phyloP scores from a whole-genome alignment of 2,888 invertebrate genomes.

The Eucriotettix oculatus region DNA sequence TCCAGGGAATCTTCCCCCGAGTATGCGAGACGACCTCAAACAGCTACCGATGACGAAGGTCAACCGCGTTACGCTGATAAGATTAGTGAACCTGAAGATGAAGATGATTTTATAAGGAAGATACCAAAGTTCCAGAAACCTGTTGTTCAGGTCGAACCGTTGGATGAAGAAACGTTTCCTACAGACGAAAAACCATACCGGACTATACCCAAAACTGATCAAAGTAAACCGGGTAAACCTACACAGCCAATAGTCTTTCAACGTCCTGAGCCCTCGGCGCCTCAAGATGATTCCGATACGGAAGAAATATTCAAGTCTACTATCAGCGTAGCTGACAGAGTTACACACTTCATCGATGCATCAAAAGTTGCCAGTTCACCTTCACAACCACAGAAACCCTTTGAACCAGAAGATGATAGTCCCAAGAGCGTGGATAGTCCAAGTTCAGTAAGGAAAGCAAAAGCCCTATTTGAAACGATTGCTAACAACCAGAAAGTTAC shows the following conservation, averaged over 20 bases:
- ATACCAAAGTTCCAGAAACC: constrained; percentile 8
- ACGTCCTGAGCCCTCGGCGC: neutral
- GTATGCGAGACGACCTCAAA: constrained; percentile 43
- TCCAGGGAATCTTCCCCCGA: constrained; percentile 61
- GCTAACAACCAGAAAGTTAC: constrained; percentile 20
- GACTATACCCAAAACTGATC: neutral
- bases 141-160: constrained; percentile 6
- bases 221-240: neutral
- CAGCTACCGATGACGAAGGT: constrained; percentile 36
- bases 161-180: constrained; percentile 7
- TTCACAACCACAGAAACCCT: neutral
- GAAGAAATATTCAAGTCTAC: constrained; percentile 10
- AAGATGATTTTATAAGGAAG: constrained; percentile 15
- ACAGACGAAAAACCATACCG: neutral
- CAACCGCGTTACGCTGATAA: constrained; percentile 56
- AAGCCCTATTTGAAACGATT: constrained; percentile 51
- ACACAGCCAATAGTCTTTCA: neutral
- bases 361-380: constrained; percentile 8
- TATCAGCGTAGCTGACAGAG: constrained; percentile 39
- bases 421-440: constrained; percentile 15
- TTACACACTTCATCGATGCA: constrained; percentile 31
- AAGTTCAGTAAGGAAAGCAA: constrained; percentile 48
- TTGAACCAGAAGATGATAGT: constrained; percentile 3
- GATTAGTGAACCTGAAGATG: constrained; percentile 59
- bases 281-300: constrained; percentile 10